Evolutionary conservation across 2,888 invertebrate species (phyloP).

Genomic region (Dynastes tityus): DNA sequence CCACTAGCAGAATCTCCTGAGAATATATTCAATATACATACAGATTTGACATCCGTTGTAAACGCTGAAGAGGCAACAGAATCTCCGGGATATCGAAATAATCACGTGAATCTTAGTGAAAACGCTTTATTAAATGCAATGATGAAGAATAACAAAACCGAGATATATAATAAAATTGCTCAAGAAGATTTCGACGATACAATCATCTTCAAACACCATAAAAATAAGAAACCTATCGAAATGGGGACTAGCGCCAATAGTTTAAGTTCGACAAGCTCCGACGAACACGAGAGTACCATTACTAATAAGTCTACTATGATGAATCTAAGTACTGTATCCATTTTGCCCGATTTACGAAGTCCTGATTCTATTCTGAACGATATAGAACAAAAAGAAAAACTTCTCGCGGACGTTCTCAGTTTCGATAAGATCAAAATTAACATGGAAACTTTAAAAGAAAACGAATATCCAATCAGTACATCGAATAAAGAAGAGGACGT

Average conservation of each 20-base stretch:
- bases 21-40: constrained; percentile 64
- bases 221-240: constrained; percentile 67
- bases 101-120: constrained; percentile 51
- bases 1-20: constrained; percentile 61
- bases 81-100: constrained; percentile 72
- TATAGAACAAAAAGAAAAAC: constrained; percentile 83
- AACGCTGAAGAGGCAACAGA: constrained; percentile 86
- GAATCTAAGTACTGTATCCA: constrained; percentile 70
- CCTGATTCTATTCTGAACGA: constrained; percentile 80
- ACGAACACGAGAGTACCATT: constrained; percentile 61
- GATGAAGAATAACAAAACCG: constrained; percentile 71
- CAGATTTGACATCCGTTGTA: constrained; percentile 71
- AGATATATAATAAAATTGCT: constrained; percentile 81
- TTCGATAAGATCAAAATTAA: constrained; percentile 71
- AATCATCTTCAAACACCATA: constrained; percentile 78
- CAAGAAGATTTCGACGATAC: constrained; percentile 82
- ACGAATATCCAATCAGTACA: constrained; percentile 30
- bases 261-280: constrained; percentile 65
- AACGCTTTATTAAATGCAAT: constrained; percentile 58
- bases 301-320: constrained; percentile 70
- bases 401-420: constrained; percentile 79
- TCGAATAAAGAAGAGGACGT: constrained; percentile 10
- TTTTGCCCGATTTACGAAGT: constrained; percentile 74
- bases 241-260: constrained; percentile 59
- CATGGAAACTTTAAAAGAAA: constrained; percentile 52